Evolutionary conservation across 2,888 invertebrate species (phyloP), one percentile per base, ranked within the genome.

Genomic region (Drosophila formosana): DNA sequence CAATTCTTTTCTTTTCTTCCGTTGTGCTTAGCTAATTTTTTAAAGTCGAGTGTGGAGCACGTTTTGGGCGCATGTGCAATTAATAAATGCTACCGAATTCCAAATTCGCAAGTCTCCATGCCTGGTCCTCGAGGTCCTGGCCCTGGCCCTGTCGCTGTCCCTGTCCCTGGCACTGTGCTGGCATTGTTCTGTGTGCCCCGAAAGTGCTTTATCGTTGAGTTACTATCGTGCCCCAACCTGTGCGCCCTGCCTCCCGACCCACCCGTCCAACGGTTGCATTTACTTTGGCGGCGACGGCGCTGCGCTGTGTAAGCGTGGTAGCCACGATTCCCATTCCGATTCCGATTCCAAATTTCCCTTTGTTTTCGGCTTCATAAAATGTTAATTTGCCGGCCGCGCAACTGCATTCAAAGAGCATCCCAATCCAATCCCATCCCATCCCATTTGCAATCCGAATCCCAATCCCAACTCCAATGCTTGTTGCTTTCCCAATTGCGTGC

Each of bases 301-400:
- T 89, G 90, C 88, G 76, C 81, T 89, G 90, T 89, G 91, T 90
- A 91, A 90, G 80, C 86, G 81, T 88, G 85, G 90, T 83, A 90
- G 90, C 90, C 90, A 89, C 90, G 90, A 90, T 83, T 76, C 71
- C 60, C 74, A 73, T 72, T 84, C 78, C 84, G 75, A 75, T 75
- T 82, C 70, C 80, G 69, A 76, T 66, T 88, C 75, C 85, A 74
- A 85, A 85, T 83, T 84, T 85, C 82, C 83, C 84, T 84, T 84
- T 84, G 83, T 84, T 86, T 84, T 84, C 81, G 87, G 88, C 81
- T 84, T 81, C 87, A 84, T 89, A 89, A 84, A 84, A 84, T 84
- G 84, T 84, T 84, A 84, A 84, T 84, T 84, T 84, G 88, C 89
- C 87, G 89, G 84, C 74, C 70, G 45, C 49, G 77, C 83, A 86